phyloP scores from a whole-genome alignment of 2,113 vertebrate species.

The Macroglossus sobrinus region DNA sequence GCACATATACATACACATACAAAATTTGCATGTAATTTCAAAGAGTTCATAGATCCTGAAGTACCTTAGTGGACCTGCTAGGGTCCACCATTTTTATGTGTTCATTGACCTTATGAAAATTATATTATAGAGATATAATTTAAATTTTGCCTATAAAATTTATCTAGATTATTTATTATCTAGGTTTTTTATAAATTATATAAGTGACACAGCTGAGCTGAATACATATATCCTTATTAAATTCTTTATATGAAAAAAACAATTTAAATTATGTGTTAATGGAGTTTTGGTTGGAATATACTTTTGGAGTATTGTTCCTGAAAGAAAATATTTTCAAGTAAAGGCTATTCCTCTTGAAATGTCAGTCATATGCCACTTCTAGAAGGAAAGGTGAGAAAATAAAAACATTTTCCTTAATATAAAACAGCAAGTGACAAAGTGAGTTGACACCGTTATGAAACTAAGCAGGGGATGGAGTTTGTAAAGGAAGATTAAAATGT shows the following conservation, averaged over 20 bases:
- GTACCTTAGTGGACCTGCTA: not conserved
- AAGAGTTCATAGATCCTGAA: not conserved
- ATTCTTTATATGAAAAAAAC: not conserved
- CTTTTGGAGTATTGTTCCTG: conserved; percentile 18
- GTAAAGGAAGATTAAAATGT: conserved; percentile 59
- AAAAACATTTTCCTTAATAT: conserved; percentile 58
- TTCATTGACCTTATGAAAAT: conserved; percentile 12
- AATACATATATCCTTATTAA: not conserved
- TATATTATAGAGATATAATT: not conserved
- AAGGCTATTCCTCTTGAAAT: conserved; percentile 36
- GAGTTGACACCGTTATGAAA: not conserved
- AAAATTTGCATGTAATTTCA: not conserved
- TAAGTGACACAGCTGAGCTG: not conserved
- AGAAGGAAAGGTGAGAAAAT: conserved; percentile 49
- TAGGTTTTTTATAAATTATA: conserved; percentile 3
- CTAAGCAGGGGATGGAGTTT: not conserved
- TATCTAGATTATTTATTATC: not conserved
- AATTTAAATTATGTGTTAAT: not conserved
- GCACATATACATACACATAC: not conserved
- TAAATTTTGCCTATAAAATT: not conserved
- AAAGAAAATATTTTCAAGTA: conserved; percentile 26
- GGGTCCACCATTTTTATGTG: not conserved
- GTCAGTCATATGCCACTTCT: conserved; percentile 42
- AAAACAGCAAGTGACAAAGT: conserved; percentile 29
- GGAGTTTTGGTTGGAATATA: not conserved